Evolutionary conservation across 2,888 invertebrate species (phyloP), one percentile per base, ranked within the genome.

Genomic region (Cephonodes hylas): DNA sequence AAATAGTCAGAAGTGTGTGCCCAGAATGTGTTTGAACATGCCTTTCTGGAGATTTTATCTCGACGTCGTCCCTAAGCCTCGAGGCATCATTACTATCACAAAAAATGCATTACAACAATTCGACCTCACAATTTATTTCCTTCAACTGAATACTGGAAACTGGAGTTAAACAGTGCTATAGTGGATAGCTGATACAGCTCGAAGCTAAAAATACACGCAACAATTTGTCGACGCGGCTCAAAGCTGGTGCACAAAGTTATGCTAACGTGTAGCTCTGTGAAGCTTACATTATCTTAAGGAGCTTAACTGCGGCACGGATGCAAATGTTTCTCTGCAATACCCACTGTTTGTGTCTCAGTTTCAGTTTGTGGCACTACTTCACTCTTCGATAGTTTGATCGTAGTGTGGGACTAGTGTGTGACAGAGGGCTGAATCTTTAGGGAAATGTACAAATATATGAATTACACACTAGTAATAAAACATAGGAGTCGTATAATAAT

Each of bases 261-360:
- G 83, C 72, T 76, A 82, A 80, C 77, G 68, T 67, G 46, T 61
- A 45, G 70, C 71, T 79, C 72, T 64, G 66, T 70, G 69, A 72
- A 67, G 80, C 77, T 84, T 82, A 80, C 79, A 77, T 75, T 80
- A 79, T 71, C 65, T 77, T 75, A 78, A 81, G 77, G 78, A 66
- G 75, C 75, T 77, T 76, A 77, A 70, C 69, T 62, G 65, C 25
- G 68, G 72, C 64, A 67, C 68, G 61, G 72, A 79, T 79, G 80
- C 77, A 77, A 77, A 80, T 79, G 70, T 27, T 7, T 8, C 31
- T 6, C 31, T 53, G 18, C 18, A 53, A 18, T 31, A 31, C 53
- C 10, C 27, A 53, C 6, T 27, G 27, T 48, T 48, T 31, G 27
- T 18, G 3, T 27, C 27, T 18, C 13, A n/a, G 3, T n/a, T 22